Conservation (phyloP, 2,888 invertebrate genomes). For the Leptopilina myrica region DNA sequence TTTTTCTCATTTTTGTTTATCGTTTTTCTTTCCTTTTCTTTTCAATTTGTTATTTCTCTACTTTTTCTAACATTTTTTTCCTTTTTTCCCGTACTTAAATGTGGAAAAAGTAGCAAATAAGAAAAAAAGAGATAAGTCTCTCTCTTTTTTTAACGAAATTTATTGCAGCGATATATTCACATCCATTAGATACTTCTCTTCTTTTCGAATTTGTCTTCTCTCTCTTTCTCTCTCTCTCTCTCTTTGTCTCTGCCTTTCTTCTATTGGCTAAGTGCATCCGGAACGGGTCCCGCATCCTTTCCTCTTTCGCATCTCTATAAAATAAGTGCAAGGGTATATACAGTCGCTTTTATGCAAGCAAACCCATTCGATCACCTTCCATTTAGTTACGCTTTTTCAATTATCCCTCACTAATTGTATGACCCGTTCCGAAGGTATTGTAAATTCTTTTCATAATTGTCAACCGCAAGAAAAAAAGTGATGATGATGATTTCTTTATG, state of each 20-base stretch:
- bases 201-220: constrained; percentile 19
- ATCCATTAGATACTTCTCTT: constrained; percentile 74
- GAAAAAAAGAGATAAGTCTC: background rate
- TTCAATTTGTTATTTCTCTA: too few relatives aligned
- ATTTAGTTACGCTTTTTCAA: constrained; percentile 24
- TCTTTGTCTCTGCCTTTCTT: too few relatives aligned
- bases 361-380: constrained; percentile 2
- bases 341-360: constrained; percentile 28
- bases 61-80: too few relatives aligned
- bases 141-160: constrained; percentile 73
- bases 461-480: background rate
- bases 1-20: background rate
- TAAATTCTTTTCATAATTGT: constrained; percentile 26
- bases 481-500: background rate
- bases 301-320: constrained; percentile 48
- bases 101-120: too few relatives aligned
- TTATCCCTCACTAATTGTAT: constrained; percentile 17
- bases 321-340: constrained; percentile 20
- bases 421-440: background rate
- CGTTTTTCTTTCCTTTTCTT: too few relatives aligned
- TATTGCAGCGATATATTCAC: constrained; percentile 77
- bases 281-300: constrained; percentile 46
- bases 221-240: background rate
- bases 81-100: too few relatives aligned
- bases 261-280: constrained; percentile 47